Evolutionary conservation across 35 echinoderm and acorn worm species (phyloP).

Genomic region (Strongylocentrotus purpuratus): DNA sequence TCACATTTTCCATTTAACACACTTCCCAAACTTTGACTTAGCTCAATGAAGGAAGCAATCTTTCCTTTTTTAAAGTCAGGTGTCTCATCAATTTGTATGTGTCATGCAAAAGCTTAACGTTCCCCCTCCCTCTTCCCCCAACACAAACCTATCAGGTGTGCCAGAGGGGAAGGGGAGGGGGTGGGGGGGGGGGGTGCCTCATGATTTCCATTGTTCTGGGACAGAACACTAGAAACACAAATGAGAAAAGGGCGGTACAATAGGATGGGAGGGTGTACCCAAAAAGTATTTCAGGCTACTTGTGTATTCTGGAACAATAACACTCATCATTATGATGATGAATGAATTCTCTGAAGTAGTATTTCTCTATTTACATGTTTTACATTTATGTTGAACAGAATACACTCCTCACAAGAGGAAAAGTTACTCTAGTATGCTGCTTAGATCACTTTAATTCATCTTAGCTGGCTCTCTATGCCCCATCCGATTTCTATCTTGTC

Average conservation of each 20-base stretch:
- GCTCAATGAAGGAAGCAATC: background rate
- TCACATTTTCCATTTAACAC: background rate
- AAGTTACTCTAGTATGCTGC: background rate
- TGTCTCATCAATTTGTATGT: background rate
- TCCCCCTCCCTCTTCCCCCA: background rate
- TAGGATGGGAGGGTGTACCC: background rate
- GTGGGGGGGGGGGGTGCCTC: background rate
- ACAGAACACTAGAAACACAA: background rate
- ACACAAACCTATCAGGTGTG: background rate
- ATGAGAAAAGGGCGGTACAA: background rate
- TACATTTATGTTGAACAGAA: background rate
- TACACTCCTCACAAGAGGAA: background rate
- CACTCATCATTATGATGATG: background rate
- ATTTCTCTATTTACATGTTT: slow-evolving; percentile 5
- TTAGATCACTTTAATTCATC: background rate
- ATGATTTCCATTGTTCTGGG: background rate
- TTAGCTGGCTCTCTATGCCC: background rate
- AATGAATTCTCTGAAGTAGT: background rate
- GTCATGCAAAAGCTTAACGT: background rate
- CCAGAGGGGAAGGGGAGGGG: background rate
- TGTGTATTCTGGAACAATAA: background rate
- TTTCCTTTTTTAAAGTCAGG: background rate
- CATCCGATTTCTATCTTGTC: background rate
- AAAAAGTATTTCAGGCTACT: background rate
- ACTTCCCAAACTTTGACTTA: background rate